phyloP scores from a whole-genome alignment of 2,888 invertebrate species.

The Sarcophaga subvicina region DNA sequence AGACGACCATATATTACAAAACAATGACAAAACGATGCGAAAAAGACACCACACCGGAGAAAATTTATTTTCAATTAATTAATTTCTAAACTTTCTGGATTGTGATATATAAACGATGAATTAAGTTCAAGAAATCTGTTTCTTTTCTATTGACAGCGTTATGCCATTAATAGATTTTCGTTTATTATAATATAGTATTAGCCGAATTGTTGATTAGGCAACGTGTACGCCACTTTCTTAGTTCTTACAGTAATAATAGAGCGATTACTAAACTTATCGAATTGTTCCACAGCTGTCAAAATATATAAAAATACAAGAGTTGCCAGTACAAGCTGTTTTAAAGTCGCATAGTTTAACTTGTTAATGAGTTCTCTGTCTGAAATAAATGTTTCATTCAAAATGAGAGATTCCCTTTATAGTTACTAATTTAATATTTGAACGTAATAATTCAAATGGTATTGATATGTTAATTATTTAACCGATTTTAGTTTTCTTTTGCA shows the following conservation, averaged over 20 bases:
- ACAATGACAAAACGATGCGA: conserved; percentile 30
- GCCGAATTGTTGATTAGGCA: conserved; percentile 10
- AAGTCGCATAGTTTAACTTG: too few relatives aligned
- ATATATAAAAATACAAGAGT: not conserved
- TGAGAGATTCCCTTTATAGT: too few relatives aligned
- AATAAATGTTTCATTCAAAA: too few relatives aligned
- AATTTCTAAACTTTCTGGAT: not conserved
- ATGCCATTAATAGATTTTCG: not conserved
- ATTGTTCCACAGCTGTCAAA: conserved; percentile 29
- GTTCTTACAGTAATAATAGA: not conserved
- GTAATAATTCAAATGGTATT: too few relatives aligned
- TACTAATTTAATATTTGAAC: too few relatives aligned
- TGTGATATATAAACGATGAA: not conserved
- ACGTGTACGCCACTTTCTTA: conserved; percentile 23
- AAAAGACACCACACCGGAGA: conserved; percentile 50
- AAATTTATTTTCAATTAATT: conserved; percentile 27
- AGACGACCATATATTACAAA: conserved; percentile 25
- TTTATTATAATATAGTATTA: not conserved
- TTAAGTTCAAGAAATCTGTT: not conserved
- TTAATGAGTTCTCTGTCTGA: too few relatives aligned
- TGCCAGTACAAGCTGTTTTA: not conserved
- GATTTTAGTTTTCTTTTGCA: too few relatives aligned
- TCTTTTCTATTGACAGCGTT: not conserved
- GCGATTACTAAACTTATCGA: conserved; percentile 25
- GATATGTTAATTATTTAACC: too few relatives aligned